phyloP scores from a whole-genome alignment of 1,140 invertebrate species.

The Mactra quadrangularis region DNA sequence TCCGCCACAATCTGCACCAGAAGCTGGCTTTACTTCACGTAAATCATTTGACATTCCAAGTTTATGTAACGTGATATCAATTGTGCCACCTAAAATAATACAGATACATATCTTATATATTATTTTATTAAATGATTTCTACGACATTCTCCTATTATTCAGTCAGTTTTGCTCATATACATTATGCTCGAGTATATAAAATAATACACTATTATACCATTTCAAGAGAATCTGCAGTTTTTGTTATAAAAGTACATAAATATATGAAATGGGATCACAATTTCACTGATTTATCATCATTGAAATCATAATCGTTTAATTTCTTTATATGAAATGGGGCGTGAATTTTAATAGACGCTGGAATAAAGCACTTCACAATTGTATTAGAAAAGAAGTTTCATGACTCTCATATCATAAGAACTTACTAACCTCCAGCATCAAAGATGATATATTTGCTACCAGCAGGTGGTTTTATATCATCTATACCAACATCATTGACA shows the following conservation, averaged over 20 bases:
- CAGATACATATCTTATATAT: too few relatives aligned
- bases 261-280: too few relatives aligned
- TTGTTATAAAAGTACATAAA: too few relatives aligned
- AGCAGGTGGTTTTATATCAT: not conserved
- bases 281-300: too few relatives aligned
- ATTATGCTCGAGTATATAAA: not conserved
- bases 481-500: too few relatives aligned
- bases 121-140: not conserved
- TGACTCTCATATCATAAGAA: not conserved
- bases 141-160: not conserved
- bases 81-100: conserved; percentile 42
- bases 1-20: conserved; percentile 34
- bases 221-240: not conserved
- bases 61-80: conserved; percentile 49
- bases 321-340: too few relatives aligned
- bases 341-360: too few relatives aligned
- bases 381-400: not conserved
- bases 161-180: not conserved
- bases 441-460: conserved; percentile 6
- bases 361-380: too few relatives aligned
- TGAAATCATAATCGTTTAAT: too few relatives aligned
- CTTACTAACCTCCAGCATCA: conserved; percentile 34
- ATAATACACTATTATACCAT: not conserved
- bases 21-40: conserved; percentile 16
- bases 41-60: not conserved